These are phyloP conservation scores for Polydrusus tereticollis DNA, from an alignment of 2,888 invertebrate genomes.

Conservation along the genomic window DNA sequence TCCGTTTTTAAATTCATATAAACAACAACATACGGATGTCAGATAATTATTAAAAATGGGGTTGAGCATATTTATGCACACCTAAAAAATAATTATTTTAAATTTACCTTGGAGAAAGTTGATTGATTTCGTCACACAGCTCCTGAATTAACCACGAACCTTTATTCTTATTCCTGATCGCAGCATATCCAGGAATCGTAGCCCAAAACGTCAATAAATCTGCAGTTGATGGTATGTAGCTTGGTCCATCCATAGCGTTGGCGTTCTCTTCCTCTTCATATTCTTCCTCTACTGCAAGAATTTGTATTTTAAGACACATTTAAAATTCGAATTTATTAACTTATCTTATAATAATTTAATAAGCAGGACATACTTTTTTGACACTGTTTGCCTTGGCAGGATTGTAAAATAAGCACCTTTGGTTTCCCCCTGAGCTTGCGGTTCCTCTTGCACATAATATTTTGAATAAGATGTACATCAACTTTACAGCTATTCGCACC, in stretches of 20 bases:
- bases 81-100: not conserved
- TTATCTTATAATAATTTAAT: no score
- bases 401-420: conserved; percentile 72
- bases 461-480: conserved; percentile 65
- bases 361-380: conserved; percentile 55
- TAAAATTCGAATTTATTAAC: not conserved
- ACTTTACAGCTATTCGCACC: conserved; percentile 69
- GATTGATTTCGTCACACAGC: conserved; percentile 59
- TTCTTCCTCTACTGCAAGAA: conserved; percentile 26
- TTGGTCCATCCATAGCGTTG: conserved; percentile 53
- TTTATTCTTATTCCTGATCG: conserved; percentile 58
- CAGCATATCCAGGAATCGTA: conserved; percentile 62
- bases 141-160: conserved; percentile 65
- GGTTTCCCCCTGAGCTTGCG: conserved; percentile 67
- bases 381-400: conserved; percentile 69
- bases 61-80: not conserved
- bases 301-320: not conserved
- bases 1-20: not conserved
- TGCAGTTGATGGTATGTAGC: conserved; percentile 50
- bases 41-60: not conserved
- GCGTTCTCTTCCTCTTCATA: conserved; percentile 51
- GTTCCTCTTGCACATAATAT: conserved; percentile 63
- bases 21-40: no score
- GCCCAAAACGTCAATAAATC: conserved; percentile 63
- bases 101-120: conserved; percentile 55